Conservation (phyloP, 2,888 invertebrate species). For the Orthosia cruda region DNA sequence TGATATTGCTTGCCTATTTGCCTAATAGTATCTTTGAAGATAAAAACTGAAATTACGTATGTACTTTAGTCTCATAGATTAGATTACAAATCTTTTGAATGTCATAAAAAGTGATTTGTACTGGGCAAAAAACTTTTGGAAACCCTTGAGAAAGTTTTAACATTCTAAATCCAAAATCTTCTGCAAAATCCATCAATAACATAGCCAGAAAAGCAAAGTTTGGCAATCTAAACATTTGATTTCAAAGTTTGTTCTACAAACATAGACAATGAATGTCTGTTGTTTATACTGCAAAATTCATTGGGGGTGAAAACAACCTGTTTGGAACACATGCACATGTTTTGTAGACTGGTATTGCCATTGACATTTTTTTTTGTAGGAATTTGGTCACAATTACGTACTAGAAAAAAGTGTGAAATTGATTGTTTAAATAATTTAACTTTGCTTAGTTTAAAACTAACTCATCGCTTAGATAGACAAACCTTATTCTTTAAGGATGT, state of each 20-base stretch:
- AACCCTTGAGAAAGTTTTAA: background rate
- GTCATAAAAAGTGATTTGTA: conserved; percentile 24
- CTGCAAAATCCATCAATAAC: background rate
- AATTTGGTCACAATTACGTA: background rate
- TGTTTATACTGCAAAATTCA: conserved; percentile 34
- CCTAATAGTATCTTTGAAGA: conserved; percentile 51
- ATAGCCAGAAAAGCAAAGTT: background rate
- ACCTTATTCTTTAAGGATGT: no score
- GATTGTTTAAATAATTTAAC: no score
- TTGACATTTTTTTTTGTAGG: background rate
- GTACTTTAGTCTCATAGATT: conserved; percentile 46
- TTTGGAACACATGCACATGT: conserved; percentile 33
- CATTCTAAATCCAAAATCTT: background rate
- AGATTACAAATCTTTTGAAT: conserved; percentile 49
- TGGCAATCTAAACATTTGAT: conserved; percentile 12
- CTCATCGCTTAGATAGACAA: no score
- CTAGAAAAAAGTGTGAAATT: background rate
- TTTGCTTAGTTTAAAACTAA: no score
- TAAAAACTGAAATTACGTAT: conserved; percentile 59
- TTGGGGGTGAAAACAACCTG: conserved; percentile 23
- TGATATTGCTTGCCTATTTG: conserved; percentile 40
- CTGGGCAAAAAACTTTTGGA: background rate
- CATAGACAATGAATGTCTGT: conserved; percentile 16
- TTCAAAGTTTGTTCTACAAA: conserved; percentile 16
- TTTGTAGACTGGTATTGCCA: conserved; percentile 2